These are phyloP conservation scores for Xylocopa sonorina DNA, from an alignment of 1,140 invertebrate genomes.

Conservation along the genomic window DNA sequence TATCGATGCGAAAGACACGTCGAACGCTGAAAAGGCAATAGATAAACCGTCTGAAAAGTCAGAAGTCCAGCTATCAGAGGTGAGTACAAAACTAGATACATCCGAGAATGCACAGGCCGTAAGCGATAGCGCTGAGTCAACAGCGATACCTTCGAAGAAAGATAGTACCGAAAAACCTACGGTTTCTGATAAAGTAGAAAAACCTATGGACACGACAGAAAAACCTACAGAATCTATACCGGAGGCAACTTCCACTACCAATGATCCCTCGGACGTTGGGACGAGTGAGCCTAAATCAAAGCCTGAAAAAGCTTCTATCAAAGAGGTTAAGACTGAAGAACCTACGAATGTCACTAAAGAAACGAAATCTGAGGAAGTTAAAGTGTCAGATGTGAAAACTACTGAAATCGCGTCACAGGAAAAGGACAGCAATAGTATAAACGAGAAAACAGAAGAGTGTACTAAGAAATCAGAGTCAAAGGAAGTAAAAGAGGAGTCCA, in stretches of 20 bases:
- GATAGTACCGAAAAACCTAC: slow-evolving; percentile 41
- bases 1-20: slow-evolving; percentile 44
- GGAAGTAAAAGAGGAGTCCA: slow-evolving; percentile 55
- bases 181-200: slow-evolving; percentile 46
- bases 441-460: slow-evolving; percentile 51
- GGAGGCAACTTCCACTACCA: slow-evolving; percentile 12
- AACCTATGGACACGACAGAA: slow-evolving; percentile 44
- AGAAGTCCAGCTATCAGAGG: slow-evolving; percentile 37
- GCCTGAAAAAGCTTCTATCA: slow-evolving; percentile 43
- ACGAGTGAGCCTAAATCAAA: slow-evolving; percentile 51
- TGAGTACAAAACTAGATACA: slow-evolving; percentile 29
- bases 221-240: slow-evolving; percentile 20
- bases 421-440: slow-evolving; percentile 40
- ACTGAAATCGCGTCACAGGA: slow-evolving; percentile 14
- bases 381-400: slow-evolving; percentile 39
- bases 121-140: slow-evolving; percentile 12
- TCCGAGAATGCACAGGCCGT: slow-evolving; percentile 32
- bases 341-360: slow-evolving; percentile 35
- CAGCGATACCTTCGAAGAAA: slow-evolving; percentile 10
- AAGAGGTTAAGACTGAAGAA: slow-evolving; percentile 61
- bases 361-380: slow-evolving; percentile 41
- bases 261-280: slow-evolving; percentile 37
- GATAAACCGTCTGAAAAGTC: slow-evolving; percentile 15
- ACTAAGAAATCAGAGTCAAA: slow-evolving; percentile 50
- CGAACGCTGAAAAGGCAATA: slow-evolving; percentile 26